Evolutionary conservation across 2,888 invertebrate genomes (phyloP), one percentile per base, ranked within the genome.

Genomic region (Drosophila tanythrix): DNA sequence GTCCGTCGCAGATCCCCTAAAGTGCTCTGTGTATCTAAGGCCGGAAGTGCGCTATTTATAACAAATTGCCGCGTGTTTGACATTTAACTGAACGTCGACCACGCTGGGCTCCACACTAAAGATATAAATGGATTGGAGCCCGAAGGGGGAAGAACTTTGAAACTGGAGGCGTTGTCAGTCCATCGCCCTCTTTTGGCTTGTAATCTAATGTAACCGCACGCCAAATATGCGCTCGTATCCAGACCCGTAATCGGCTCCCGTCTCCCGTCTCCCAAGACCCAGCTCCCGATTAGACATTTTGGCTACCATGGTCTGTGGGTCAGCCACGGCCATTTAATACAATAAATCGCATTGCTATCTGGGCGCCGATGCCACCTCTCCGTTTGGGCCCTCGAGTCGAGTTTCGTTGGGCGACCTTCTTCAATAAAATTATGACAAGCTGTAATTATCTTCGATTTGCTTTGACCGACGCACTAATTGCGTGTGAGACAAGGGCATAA

Each of bases 381-480:
- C 51, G 53, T 50, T 38, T 36, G 43, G 57, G 31, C 31, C 66
- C 38, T 29, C 15, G 66, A 59, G 53, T 66, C 51, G 74, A 73
- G 89, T 79, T 85, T 74, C 66, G 66, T 53, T 79, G 59, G 36
- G 60, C 81, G 87, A 88, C 90, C 87, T 88, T 90, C 90, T 83
- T 90, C 87, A 88, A 90, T 88, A 90, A 90, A 88, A 86, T 87
- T 88, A 90, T 88, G 87, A 88, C 90, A 88, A 90, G 90, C 89
- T 82, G 87, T 88, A 88, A 88, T 88, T 88, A 88, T 90, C 87
- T 90, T 87, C 90, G 87, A 88, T 90, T 88, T 90, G 87, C 87
- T 89, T 89, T 89, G 82, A 82, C 82, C 86, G 67, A 76, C 82
- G 88, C 82, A 83, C 82, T 89, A 89, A 90, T 90, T 90, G 89